Evolutionary conservation across 2,113 vertebrate species (phyloP).

Genomic region (Ploceus nigricollis): DNA sequence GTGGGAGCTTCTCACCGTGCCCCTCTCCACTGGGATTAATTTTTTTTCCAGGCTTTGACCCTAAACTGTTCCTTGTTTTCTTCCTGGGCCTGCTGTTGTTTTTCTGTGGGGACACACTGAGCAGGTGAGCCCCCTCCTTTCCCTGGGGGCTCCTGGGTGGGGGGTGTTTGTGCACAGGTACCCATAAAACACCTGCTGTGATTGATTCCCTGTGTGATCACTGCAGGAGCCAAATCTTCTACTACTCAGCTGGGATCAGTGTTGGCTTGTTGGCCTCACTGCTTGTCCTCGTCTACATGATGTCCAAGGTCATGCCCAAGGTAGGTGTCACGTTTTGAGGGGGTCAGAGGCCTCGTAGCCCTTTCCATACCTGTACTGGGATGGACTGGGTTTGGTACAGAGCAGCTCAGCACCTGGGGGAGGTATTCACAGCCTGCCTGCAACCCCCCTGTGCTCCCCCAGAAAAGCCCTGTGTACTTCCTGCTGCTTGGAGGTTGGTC

Average conservation of each 20-base stretch:
- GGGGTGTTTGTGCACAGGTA: background rate
- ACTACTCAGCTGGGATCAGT: slow-evolving; percentile 90
- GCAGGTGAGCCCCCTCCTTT: slow-evolving; percentile 77
- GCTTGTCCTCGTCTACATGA: slow-evolving; percentile 86
- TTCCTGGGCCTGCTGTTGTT: slow-evolving; percentile 85
- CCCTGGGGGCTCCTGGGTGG: accelerated
- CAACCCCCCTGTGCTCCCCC: background rate
- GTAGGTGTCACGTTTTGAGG: slow-evolving; percentile 49
- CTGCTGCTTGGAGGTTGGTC: slow-evolving; percentile 92
- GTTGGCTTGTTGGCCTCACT: slow-evolving; percentile 91
- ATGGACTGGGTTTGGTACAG: background rate
- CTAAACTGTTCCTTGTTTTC: slow-evolving; percentile 86
- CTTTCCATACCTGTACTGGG: accelerated
- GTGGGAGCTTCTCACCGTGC: accelerated
- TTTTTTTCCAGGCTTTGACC: slow-evolving; percentile 84
- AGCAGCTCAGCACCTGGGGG: background rate
- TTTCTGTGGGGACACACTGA: slow-evolving; percentile 85
- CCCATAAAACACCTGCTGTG: accelerated
- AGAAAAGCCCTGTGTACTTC: slow-evolving; percentile 92
- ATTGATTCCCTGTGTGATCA: background rate
- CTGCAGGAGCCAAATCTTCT: slow-evolving; percentile 90
- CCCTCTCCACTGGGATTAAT: background rate
- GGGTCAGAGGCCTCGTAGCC: accelerated
- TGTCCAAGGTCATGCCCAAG: slow-evolving; percentile 88
- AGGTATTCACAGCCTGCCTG: background rate